Conservation (phyloP, 2,888 invertebrate genomes). For the Meliscaeva auricollis region DNA sequence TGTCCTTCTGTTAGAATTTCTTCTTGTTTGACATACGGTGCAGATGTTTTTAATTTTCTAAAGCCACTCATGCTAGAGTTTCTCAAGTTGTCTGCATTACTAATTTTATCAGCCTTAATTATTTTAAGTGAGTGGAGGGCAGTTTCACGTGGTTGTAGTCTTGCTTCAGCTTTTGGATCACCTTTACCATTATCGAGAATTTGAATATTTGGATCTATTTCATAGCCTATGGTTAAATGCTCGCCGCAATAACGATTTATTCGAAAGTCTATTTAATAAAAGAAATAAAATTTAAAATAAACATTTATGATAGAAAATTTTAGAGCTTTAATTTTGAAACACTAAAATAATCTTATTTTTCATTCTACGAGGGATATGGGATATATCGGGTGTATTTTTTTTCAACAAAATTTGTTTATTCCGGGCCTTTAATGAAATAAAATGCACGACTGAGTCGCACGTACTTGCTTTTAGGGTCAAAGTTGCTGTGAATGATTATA, state of each 20-base stretch:
- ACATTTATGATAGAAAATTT: not conserved
- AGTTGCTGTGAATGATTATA: too few species aligned
- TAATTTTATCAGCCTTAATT: slow-evolving; percentile 74
- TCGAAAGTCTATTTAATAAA: slow-evolving; percentile 84
- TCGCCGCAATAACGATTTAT: slow-evolving; percentile 86
- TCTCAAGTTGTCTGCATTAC: slow-evolving; percentile 42
- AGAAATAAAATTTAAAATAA: not conserved
- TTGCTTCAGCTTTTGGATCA: slow-evolving; percentile 77
- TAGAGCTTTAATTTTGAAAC: too few species aligned
- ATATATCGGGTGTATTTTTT: too few species aligned
- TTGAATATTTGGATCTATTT: slow-evolving; percentile 81
- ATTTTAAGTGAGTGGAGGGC: slow-evolving; percentile 78
- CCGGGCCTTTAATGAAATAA: too few species aligned
- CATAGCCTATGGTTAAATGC: slow-evolving; percentile 84
- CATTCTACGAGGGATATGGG: too few species aligned
- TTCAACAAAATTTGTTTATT: too few species aligned
- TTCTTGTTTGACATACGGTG: slow-evolving; percentile 42
- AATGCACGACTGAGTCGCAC: too few species aligned
- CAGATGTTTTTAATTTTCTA: slow-evolving; percentile 60
- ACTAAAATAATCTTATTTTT: too few species aligned
- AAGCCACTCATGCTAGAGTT: slow-evolving; percentile 35
- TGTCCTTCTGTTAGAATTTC: slow-evolving; percentile 46
- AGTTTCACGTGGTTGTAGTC: slow-evolving; percentile 77
- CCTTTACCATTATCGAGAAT: slow-evolving; percentile 42
- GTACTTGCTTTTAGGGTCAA: too few species aligned